Evolutionary conservation across 2,797 vertebrate species (phyloP).

Genomic region (Lacerta viridis): DNA sequence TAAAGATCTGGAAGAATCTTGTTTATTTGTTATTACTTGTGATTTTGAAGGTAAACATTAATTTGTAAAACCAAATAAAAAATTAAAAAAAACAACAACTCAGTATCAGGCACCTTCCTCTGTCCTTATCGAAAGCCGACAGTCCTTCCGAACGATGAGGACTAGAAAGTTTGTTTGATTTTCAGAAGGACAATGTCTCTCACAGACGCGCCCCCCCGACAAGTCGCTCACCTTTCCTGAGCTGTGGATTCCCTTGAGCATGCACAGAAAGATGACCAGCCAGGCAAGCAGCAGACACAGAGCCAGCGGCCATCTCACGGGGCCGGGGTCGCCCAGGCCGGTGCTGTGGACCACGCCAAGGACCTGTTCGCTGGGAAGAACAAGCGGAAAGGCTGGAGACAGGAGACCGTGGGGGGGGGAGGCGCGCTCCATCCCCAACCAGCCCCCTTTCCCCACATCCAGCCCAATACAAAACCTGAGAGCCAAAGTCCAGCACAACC

Average conservation of each 20-base stretch:
- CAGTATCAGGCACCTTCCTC: no score
- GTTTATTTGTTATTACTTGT: no score
- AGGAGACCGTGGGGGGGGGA: fast-evolving
- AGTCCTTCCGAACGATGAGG: no score
- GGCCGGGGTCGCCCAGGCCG: conserved; percentile 90
- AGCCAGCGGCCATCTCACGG: conserved; percentile 89
- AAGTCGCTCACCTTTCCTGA: conserved; percentile 89
- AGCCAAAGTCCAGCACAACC: no score
- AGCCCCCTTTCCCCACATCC: background rate
- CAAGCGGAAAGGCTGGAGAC: fast-evolving
- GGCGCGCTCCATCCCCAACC: background rate
- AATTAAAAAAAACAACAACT: no score
- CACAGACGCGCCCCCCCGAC: fast-evolving
- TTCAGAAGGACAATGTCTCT: no score
- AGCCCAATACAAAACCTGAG: background rate
- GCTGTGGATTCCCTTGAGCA: conserved; percentile 90
- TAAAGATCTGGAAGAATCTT: no score
- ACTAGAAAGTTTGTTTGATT: no score
- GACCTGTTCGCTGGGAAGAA: conserved; percentile 84
- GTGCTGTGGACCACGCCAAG: conserved; percentile 85
- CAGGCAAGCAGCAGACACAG: conserved; percentile 91
- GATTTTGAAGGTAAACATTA: no score
- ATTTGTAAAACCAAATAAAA: no score
- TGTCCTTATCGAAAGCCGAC: no score
- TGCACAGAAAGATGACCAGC: conserved; percentile 92